Evolutionary conservation across 2,888 invertebrate species (phyloP).

Genomic region (Hydrotaea diabolus): DNA sequence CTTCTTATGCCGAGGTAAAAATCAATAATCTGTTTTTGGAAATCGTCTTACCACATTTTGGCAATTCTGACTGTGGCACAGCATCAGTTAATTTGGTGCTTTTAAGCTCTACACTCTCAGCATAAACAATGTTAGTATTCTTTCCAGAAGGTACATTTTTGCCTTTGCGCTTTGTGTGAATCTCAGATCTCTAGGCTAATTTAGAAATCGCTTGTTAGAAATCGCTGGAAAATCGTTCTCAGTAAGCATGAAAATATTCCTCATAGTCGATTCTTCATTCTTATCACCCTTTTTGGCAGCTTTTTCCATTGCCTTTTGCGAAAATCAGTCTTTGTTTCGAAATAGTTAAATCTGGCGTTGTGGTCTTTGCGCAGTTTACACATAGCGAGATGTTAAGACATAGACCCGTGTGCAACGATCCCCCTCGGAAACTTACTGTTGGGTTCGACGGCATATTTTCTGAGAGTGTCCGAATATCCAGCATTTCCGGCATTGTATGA

Average conservation of each 20-base stretch:
- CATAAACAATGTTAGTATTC: no score
- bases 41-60: no score
- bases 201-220: no score
- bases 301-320: background rate
- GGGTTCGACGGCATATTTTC: background rate
- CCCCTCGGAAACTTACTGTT: background rate
- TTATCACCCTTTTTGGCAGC: background rate
- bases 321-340: background rate
- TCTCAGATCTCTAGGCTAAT: no score
- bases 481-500: conserved; percentile 33
- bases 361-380: background rate
- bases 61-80: no score
- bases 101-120: no score
- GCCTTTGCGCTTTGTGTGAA: background rate
- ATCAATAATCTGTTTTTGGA: no score
- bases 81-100: no score
- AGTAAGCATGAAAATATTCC: background rate
- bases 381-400: background rate
- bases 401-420: background rate
- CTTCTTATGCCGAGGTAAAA: no score
- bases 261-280: background rate
- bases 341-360: no score
- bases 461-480: conserved; percentile 15
- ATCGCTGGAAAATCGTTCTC: no score
- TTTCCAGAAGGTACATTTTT: background rate